These are phyloP conservation scores for Brachyptera risi DNA, from an alignment of 2,888 invertebrate genomes.

Conservation along the genomic window DNA sequence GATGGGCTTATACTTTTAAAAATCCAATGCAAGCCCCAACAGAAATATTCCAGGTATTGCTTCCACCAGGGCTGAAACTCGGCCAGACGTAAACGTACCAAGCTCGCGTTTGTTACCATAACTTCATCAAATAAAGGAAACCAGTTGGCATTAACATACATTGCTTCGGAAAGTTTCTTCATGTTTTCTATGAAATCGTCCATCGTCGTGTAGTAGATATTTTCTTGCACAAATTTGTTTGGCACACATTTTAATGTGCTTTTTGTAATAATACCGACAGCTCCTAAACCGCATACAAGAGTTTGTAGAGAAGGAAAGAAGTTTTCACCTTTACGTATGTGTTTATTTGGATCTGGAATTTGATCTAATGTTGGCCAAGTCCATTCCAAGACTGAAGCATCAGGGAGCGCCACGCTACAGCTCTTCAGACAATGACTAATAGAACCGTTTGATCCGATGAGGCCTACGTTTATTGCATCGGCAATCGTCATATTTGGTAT, in stretches of 20 bases:
- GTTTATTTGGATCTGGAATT: neutral
- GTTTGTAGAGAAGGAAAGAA: constrained; percentile 24
- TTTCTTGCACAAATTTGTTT: constrained; percentile 27
- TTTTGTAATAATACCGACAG: constrained; percentile 24
- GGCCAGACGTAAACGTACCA: constrained; percentile 23
- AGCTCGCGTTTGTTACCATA: constrained; percentile 19
- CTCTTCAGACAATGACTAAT: constrained; percentile 24
- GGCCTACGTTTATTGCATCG: constrained; percentile 29
- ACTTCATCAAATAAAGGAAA: constrained; percentile 29
- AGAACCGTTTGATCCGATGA: constrained; percentile 27
- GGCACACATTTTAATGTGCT: constrained; percentile 25
- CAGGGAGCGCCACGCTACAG: constrained; percentile 24
- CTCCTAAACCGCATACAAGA: constrained; percentile 27
- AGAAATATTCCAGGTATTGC: constrained; percentile 22
- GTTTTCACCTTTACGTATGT: neutral
- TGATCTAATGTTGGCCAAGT: constrained; percentile 23
- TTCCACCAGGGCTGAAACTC: constrained; percentile 28
- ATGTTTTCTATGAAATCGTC: constrained; percentile 22
- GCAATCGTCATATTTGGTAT: constrained; percentile 28
- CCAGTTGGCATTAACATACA: constrained; percentile 26
- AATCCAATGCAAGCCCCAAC: constrained; percentile 24
- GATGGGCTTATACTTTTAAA: constrained; percentile 21
- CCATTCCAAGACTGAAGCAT: constrained; percentile 20
- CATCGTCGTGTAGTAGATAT: constrained; percentile 17
- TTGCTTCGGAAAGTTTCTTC: constrained; percentile 16